Evolutionary conservation across 2,113 vertebrate species (phyloP).

Genomic region (Myiozetetes cayanensis): DNA sequence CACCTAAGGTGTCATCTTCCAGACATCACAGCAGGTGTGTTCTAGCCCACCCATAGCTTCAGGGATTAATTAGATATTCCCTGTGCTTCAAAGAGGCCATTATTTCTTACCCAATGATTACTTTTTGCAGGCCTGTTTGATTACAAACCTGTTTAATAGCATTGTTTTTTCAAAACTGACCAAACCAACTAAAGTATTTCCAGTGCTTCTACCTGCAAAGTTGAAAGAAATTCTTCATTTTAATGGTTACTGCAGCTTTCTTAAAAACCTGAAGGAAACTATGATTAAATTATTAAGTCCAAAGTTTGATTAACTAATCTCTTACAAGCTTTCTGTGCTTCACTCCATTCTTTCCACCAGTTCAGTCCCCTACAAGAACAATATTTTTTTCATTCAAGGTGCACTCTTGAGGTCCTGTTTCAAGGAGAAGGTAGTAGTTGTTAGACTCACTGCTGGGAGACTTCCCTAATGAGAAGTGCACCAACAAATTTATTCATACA

Average conservation of each 20-base stretch:
- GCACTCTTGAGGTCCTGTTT: neutral
- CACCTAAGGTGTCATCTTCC: neutral
- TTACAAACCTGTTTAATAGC: constrained; percentile 7
- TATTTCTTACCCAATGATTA: neutral
- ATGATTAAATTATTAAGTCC: neutral
- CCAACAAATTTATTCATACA: neutral
- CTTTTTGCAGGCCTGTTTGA: neutral
- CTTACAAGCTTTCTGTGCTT: neutral
- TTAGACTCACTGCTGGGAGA: neutral
- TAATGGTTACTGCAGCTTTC: neutral
- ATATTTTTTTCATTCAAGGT: neutral
- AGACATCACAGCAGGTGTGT: neutral
- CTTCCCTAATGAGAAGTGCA: neutral
- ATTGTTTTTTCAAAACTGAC: constrained; percentile 6
- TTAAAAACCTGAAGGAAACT: neutral
- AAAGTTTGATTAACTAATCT: neutral
- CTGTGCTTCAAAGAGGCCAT: neutral
- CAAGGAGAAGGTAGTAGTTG: neutral
- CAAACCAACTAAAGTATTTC: neutral
- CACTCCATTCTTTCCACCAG: neutral
- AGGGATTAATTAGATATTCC: neutral
- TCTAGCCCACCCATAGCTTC: neutral
- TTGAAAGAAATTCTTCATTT: neutral
- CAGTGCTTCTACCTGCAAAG: neutral
- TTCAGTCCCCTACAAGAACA: neutral